Evolutionary conservation across 2,797 vertebrate species (phyloP), one percentile per base, ranked within the genome.

Genomic region (Enteromius mattozi): DNA sequence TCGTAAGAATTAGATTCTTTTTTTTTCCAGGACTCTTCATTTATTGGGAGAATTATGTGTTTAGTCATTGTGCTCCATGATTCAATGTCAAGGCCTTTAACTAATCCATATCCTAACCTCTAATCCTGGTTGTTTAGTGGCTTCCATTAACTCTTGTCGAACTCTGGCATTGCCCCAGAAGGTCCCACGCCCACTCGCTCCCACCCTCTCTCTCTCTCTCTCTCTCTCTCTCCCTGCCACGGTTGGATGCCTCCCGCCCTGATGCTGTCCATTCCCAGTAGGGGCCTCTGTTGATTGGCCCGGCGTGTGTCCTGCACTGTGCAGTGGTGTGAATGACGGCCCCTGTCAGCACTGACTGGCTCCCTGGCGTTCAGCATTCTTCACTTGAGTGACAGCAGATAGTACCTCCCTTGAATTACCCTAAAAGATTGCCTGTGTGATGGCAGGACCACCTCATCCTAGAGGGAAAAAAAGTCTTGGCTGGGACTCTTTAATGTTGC

Each of bases 301-400:
- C 86, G 88, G 87, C 86, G 88, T 89, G 90, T 87, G 88, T 91
- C 88, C 88, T 85, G 65, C 83, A 82, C 83, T 82, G 69, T 86
- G 86, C 78, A 49, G 81, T 70, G 84, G 86, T 79, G 85, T 88
- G 88, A 90, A 86, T 90, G 89, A 89, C 84, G 86, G 89, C 87
- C 86, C 82, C 87, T 88, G 89, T 86, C 88, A 86, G 84, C 61
- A 77, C 63, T 86, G 85, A 89, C 86, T 83, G 82, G 77, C 87
- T 88, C 88, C 88, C 89, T 33, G 45, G 81, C 56, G 88, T 63
- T 87, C 45, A 59, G 78, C 88, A 87, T 89, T 91, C 87, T 89
- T 89, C 85, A 63, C 16, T 66, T 90, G 89, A 91, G 83, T 91
- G 89, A 91, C 90, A 89, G 89, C 84, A 75, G 86, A 83, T 89